A percentile compares a stretch with the other conserved stretches of the same genome.
Evolutionary conservation across 1,140 invertebrate genomes (phyloP).

Genomic region (Cardiocondyla obscurior): DNA sequence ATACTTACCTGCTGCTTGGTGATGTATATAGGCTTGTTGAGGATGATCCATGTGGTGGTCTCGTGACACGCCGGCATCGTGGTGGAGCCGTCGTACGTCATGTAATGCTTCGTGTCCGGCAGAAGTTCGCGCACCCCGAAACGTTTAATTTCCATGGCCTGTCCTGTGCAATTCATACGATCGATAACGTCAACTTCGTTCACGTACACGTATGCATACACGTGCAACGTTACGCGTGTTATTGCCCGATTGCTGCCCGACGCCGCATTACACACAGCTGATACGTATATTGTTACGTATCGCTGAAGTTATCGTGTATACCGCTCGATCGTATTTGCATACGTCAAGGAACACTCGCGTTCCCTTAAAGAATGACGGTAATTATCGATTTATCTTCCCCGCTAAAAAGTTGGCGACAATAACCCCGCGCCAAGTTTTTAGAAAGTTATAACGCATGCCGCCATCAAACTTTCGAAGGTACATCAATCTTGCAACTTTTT

Average conservation of each 20-base stretch:
- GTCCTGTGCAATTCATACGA: slow-evolving; percentile 85
- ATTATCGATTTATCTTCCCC: slow-evolving; percentile 51
- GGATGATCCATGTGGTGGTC: slow-evolving; percentile 97
- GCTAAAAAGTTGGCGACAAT: slow-evolving; percentile 42
- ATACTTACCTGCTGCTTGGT: slow-evolving; percentile 94
- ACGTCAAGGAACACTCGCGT: slow-evolving; percentile 24
- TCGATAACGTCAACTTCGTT: slow-evolving; percentile 76
- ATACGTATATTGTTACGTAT: slow-evolving; percentile 43
- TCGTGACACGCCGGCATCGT: slow-evolving; percentile 97
- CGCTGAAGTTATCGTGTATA: slow-evolving; percentile 21
- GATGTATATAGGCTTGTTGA: slow-evolving; percentile 98
- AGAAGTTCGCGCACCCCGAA: slow-evolving; percentile 93
- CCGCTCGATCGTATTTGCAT: slow-evolving; percentile 49
- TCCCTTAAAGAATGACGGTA: slow-evolving; percentile 41
- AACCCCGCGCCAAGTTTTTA: slow-evolving; percentile 16
- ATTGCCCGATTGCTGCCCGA: slow-evolving; percentile 20
- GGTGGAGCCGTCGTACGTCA: slow-evolving; percentile 98
- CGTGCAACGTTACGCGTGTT: neutral
- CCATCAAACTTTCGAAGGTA: slow-evolving; percentile 26
- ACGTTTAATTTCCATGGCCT: slow-evolving; percentile 91
- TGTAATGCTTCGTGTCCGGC: slow-evolving; percentile 96
- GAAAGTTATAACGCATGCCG: slow-evolving; percentile 47
- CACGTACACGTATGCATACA: slow-evolving; percentile 61
- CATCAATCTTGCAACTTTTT: slow-evolving; percentile 40
- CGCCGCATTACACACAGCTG: slow-evolving; percentile 12